A percentile compares a stretch with the other conserved stretches of the same genome.
Conservation (phyloP, 2,113 vertebrate genomes). For the Nymphicus hollandicus region DNA sequence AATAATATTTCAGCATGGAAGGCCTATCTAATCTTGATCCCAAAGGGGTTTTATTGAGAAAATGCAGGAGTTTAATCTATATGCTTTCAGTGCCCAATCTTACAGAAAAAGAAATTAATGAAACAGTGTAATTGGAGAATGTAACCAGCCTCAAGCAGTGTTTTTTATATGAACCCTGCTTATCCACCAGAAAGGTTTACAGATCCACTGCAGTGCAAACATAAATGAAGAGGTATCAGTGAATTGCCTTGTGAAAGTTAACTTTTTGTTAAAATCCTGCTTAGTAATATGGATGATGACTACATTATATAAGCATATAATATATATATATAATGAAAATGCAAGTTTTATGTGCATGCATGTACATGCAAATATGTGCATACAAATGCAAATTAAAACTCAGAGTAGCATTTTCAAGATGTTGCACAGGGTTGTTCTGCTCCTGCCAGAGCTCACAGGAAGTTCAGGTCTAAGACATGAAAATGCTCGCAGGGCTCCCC, state of each 20-base stretch:
- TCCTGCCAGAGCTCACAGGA: not conserved
- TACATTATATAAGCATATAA: not conserved
- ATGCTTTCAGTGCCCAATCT: not conserved
- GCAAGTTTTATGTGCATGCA: not conserved
- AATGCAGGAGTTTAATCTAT: not conserved
- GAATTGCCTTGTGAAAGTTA: not conserved
- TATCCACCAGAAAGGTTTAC: not conserved
- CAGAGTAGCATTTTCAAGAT: not conserved
- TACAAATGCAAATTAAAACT: not conserved
- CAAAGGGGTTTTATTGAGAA: not conserved
- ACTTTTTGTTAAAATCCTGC: not conserved
- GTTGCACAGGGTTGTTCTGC: not conserved
- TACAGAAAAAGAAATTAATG: not conserved
- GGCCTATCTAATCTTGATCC: not conserved
- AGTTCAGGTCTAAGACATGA: not conserved
- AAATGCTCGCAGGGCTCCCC: not conserved
- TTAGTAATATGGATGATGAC: not conserved
- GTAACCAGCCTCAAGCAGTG: not conserved
- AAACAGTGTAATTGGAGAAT: not conserved
- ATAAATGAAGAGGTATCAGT: not conserved
- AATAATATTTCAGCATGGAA: not conserved
- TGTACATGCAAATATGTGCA: not conserved
- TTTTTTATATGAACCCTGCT: not conserved
- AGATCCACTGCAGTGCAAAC: not conserved
- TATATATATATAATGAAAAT: not conserved